These are phyloP conservation scores for Phyllostomus hastatus DNA, from an alignment of 2,113 vertebrate genomes.

Conservation along the genomic window DNA sequence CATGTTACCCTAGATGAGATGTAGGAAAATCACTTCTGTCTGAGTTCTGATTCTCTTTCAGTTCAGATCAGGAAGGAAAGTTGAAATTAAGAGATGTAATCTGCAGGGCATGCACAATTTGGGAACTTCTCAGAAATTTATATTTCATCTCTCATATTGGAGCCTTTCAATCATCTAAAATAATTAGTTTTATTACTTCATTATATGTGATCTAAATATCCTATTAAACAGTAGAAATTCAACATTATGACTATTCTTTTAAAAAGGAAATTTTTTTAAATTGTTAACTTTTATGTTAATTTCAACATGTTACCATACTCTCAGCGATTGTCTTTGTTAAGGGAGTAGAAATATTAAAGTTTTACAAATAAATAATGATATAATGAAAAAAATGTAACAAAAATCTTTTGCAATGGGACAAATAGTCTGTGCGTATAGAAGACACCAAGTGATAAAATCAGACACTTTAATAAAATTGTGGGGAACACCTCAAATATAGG, in stretches of 20 bases:
- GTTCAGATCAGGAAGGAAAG: neutral
- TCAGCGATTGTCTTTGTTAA: neutral
- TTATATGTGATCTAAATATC: conserved; percentile 40
- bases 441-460: neutral
- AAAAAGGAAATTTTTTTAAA: neutral
- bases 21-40: neutral
- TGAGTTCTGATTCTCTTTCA: neutral
- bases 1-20: neutral
- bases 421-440: neutral
- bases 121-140: neutral
- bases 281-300: neutral
- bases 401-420: neutral
- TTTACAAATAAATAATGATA: neutral
- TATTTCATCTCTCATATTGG: neutral
- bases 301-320: neutral
- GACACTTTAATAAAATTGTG: neutral
- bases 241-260: neutral
- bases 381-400: neutral
- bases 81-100: neutral
- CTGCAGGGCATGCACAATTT: neutral
- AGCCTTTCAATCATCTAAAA: conserved; percentile 26
- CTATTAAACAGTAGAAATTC: conserved; percentile 26
- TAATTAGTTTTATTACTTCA: neutral
- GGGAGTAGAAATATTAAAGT: neutral
- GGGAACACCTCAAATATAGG: accelerated